Evolutionary conservation across 2,888 invertebrate genomes (phyloP), one percentile per base, ranked within the genome.

Genomic region (Daptonema setosum): DNA sequence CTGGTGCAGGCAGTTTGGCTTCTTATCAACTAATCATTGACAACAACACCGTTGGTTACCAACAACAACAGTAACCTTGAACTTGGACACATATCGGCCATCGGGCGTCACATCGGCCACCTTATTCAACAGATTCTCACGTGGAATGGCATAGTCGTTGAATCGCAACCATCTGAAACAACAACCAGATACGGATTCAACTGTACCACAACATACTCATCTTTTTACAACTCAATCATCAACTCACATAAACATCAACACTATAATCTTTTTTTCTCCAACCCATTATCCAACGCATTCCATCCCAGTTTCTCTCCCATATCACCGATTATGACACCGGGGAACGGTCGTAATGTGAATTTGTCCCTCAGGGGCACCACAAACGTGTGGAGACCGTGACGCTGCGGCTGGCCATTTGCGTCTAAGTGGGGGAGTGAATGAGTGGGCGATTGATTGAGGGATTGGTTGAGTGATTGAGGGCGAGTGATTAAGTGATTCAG

Each of bases 201-300:
- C 11, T 11, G 41, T 41, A n/a, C n/a, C n/a, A n/a, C n/a, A n/a
- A n/a, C n/a, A 14, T 41, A 41, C 20, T 41, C 20, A 20, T 41
- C 41, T 41, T 41, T 20, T 41, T 41, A 11, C 41, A 41, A 20
- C n/a, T n/a, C 35, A 35, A 11, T 35, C 35, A 35, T 35, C 8
- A 35, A 35, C 35, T 35, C 35, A 8, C 8, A 35, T n/a, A n/a
- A n/a, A n/a, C n/a, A n/a, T n/a, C n/a, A n/a, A n/a, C n/a, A n/a
- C n/a, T n/a, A n/a, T n/a, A n/a, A n/a, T n/a, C n/a, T n/a, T n/a
- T n/a, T n/a, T n/a, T n/a, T n/a, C n/a, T n/a, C n/a, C n/a, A 53
- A 55, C 50, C 93, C 93, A 75, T 93, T 93, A 70, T 93, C 93
- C 47, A 91, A 73, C 1, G 87, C 90, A 72, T 91, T 87, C 11